Conservation (phyloP, 2,888 invertebrate genomes). For the Lacanobia oleracea region DNA sequence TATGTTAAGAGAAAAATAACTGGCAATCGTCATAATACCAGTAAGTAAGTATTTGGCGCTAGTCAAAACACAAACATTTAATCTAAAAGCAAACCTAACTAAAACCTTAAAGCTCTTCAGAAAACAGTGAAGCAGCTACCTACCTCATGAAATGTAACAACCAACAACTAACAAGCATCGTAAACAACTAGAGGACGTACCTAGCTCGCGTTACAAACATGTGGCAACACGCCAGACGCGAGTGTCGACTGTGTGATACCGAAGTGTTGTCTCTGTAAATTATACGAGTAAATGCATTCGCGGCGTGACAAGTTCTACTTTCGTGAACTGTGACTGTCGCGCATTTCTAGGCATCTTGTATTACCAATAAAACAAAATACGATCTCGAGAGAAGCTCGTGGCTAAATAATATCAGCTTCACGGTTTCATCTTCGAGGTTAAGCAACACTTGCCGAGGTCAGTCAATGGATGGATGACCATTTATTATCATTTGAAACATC, state of each 20-base stretch:
- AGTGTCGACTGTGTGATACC: slow-evolving; percentile 54
- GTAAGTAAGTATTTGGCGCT: no score
- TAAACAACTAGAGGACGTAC: slow-evolving; percentile 35
- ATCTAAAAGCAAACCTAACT: not conserved
- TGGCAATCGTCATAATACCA: no score
- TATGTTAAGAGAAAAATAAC: no score
- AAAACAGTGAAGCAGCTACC: not conserved
- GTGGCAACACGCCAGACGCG: slow-evolving; percentile 59
- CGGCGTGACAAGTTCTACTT: not conserved
- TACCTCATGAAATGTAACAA: slow-evolving; percentile 3
- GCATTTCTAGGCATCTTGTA: not conserved
- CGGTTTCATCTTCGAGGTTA: no score
- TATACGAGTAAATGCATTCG: not conserved
- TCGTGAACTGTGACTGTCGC: not conserved
- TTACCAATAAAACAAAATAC: not conserved
- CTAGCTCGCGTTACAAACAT: slow-evolving; percentile 42
- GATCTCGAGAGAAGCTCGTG: no score
- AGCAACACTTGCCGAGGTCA: no score
- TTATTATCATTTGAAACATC: no score
- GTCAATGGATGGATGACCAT: no score
- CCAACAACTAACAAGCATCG: slow-evolving; percentile 25
- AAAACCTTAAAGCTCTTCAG: not conserved
- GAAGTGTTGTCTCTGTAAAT: slow-evolving; percentile 38
- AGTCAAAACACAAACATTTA: not conserved
- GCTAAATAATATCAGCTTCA: no score